Evolutionary conservation across 2,797 vertebrate species (phyloP).

Genomic region (Diplodus puntazzo): DNA sequence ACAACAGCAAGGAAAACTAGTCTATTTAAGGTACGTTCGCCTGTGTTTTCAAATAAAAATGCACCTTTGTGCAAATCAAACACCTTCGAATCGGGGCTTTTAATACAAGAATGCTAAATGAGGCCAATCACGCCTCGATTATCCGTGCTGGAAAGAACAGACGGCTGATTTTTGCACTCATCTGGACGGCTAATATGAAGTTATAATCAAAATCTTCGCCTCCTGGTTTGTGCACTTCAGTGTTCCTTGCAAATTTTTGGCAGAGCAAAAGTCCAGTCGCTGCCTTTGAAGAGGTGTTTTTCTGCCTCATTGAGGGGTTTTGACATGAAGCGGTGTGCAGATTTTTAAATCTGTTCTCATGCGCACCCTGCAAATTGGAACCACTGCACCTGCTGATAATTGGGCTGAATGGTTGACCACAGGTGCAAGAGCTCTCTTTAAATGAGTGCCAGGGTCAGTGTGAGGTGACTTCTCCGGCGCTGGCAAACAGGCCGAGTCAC

Average conservation of each 20-base stretch:
- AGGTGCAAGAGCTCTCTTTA: neutral
- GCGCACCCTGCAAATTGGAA: neutral
- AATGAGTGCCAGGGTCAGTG: too few species aligned
- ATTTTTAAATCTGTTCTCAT: neutral
- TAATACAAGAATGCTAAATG: neutral
- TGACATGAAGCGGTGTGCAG: neutral
- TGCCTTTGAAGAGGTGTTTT: neutral
- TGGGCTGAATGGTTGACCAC: neutral
- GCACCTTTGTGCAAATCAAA: neutral
- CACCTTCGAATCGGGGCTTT: too few species aligned
- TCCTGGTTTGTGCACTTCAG: neutral
- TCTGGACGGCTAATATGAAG: neutral
- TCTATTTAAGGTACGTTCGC: too few species aligned
- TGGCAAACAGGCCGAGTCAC: neutral
- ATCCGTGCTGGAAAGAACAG: neutral
- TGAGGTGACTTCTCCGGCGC: neutral
- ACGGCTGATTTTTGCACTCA: neutral
- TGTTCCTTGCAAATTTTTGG: neutral
- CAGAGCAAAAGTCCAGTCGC: neutral
- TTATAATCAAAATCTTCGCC: neutral
- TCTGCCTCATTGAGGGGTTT: neutral
- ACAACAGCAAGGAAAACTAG: too few species aligned
- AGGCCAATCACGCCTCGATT: neutral
- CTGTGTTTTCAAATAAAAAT: too few species aligned
- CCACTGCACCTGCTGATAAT: neutral